Conservation (phyloP, 2,797 vertebrate species). For the Ctenochaetus hawaiiensis region DNA sequence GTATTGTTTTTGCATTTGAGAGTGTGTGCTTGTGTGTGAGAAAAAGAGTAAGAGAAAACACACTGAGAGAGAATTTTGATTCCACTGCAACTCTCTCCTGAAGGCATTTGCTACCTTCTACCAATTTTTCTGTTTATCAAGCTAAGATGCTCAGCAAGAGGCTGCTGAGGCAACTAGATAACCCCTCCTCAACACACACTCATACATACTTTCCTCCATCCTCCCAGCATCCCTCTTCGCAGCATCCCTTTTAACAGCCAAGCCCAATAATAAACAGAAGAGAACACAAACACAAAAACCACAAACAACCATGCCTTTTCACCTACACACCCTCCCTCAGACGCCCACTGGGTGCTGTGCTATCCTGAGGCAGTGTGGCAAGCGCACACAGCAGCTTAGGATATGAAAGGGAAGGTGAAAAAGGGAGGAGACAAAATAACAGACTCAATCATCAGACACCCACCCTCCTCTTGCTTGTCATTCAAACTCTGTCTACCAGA, state of each 20-base stretch:
- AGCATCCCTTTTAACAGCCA: conserved; percentile 50
- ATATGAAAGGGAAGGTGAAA: conserved; percentile 59
- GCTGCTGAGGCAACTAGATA: conserved; percentile 80
- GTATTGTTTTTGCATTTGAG: conserved; percentile 36
- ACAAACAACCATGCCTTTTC: conserved; percentile 38
- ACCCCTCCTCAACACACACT: conserved; percentile 41
- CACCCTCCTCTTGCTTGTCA: conserved; percentile 68
- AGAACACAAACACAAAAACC: conserved; percentile 33
- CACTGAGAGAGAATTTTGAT: conserved; percentile 67
- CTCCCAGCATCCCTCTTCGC: conserved; percentile 23
- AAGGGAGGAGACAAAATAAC: conserved; percentile 63
- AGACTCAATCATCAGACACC: conserved; percentile 66
- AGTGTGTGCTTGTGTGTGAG: conserved; percentile 2
- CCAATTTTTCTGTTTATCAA: conserved; percentile 76
- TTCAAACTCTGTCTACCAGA: conserved; percentile 69
- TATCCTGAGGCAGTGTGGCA: conserved; percentile 60
- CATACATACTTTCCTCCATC: conserved; percentile 21
- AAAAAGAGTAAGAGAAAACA: conserved; percentile 29
- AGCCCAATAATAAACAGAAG: conserved; percentile 47
- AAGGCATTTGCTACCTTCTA: conserved; percentile 72
- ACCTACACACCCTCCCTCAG: conserved; percentile 48
- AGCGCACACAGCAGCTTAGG: conserved; percentile 46
- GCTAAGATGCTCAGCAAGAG: conserved; percentile 66
- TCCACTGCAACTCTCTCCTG: conserved; percentile 71
- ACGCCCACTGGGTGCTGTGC: conserved; percentile 44